Percentiles rank a stretch among this genome's conserved stretches.
These are phyloP conservation scores for Subacronicta megacephala DNA, from an alignment of 2,888 invertebrate species.

Conservation along the genomic window DNA sequence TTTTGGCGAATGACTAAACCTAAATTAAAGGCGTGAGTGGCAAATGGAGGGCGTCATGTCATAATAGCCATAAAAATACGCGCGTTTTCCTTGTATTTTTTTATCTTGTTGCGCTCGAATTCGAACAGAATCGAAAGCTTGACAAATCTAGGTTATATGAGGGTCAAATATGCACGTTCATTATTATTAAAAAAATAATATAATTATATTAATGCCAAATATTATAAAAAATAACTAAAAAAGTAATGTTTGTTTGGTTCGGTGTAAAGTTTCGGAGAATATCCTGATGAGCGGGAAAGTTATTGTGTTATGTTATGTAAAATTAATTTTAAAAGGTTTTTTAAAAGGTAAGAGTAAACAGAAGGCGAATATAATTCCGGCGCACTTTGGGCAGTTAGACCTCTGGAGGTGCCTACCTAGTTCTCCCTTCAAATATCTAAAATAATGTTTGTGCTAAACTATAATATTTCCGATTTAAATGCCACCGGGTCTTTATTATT, in stretches of 20 bases:
- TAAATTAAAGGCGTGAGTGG: constrained; percentile 1
- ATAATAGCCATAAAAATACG: constrained; percentile 5
- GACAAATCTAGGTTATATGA: constrained; percentile 4
- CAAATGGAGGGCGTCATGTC: constrained; percentile 16
- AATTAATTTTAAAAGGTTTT: no score
- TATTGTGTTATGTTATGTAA: not conserved
- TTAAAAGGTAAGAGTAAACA: no score
- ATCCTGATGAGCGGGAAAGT: not conserved
- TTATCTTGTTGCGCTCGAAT: constrained; percentile 5
- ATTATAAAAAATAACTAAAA: no score
- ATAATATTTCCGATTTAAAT: no score
- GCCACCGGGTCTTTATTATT: no score
- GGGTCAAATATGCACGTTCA: constrained; percentile 5
- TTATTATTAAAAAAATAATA: not conserved
- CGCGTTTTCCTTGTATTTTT: constrained; percentile 27
- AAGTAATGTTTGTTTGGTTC: not conserved
- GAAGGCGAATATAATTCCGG: no score
- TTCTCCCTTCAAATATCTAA: no score
- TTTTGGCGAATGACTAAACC: constrained; percentile 5
- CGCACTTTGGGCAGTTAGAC: no score
- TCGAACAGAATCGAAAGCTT: constrained; percentile 24
- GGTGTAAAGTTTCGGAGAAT: not conserved
- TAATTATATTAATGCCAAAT: not conserved
- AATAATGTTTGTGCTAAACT: no score
- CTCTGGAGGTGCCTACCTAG: no score